These are phyloP conservation scores for Augochlorella aurata DNA, from an alignment of 2,888 invertebrate genomes.

Conservation along the genomic window DNA sequence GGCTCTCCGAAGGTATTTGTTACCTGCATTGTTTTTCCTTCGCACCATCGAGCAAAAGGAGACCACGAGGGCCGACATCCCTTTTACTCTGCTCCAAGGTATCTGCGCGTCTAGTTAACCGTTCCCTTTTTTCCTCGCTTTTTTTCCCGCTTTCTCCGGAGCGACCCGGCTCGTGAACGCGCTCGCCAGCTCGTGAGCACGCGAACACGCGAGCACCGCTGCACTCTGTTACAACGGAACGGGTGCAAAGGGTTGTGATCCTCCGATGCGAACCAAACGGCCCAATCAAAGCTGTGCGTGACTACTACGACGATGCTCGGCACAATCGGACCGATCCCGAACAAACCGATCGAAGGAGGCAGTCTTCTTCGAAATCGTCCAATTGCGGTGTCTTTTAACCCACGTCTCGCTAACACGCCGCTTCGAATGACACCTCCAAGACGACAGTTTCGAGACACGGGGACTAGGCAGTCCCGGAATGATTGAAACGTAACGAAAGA, in stretches of 20 bases:
- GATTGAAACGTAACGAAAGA: background rate
- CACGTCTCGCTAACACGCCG: too few relatives aligned
- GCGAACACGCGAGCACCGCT: background rate
- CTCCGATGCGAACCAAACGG: background rate
- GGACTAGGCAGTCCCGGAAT: too few relatives aligned
- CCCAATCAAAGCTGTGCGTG: background rate
- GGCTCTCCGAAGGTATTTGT: constrained; percentile 67
- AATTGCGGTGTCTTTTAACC: too few relatives aligned
- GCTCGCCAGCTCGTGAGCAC: background rate
- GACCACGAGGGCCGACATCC: constrained; percentile 66
- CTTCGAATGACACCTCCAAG: too few relatives aligned
- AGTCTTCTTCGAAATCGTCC: too few relatives aligned
- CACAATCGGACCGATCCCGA: too few relatives aligned
- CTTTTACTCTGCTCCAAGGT: constrained; percentile 67
- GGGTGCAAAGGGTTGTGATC: background rate
- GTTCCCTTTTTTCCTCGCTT: constrained; percentile 60
- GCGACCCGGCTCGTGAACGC: background rate
- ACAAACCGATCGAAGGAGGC: too few relatives aligned
- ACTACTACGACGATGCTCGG: background rate
- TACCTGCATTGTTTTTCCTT: constrained; percentile 72
- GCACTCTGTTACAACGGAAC: background rate
- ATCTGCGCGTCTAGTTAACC: constrained; percentile 60
- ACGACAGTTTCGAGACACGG: too few relatives aligned
- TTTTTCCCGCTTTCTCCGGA: constrained; percentile 53
- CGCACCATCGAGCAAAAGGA: constrained; percentile 77